Evolutionary conservation across 2,113 vertebrate genomes (phyloP), one percentile per base, ranked within the genome.

Genomic region (Leptodactylus fuscus): DNA sequence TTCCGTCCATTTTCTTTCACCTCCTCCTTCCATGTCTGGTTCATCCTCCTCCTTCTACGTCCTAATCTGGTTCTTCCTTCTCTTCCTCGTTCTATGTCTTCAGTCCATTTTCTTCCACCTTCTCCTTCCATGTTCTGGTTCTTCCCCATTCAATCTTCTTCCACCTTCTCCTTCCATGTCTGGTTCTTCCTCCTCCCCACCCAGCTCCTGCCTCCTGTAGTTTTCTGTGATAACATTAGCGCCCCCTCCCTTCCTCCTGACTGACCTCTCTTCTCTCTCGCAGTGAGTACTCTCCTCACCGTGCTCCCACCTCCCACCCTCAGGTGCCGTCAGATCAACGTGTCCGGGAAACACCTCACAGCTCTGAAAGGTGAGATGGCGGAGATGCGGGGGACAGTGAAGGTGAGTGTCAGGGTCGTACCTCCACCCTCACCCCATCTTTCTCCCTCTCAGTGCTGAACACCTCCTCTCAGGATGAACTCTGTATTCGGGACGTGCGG

Each of bases 241-340:
- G 5, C 44, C 73, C 46, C 29, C 73, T 48, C 16, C 1, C 71
- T 22, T 55, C 24, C 24, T 18, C 34, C 58, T 87, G 20, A 79
- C 75, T 80, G 62, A 60, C 24, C 46, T 22, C 81, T 83, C 32
- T 83, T 78, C 24, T 58, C 3, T 55, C 75, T 81, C 44, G 0
- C 92, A 97, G 96, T 97, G 91, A 96, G 95, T 89, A 94, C 96
- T 81, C 88, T 95, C 29, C 91, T 97, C 84, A 95, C 94, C 0
- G 94, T 97, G 75, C 93, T 97, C 80, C 96, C 96, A 0, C 96
- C 96, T 6, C 96, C 96, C 0, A 92, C 93, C 51, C 91, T 97
- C 60, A 94, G 92, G 87, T 97, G 95, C 90, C 95, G 95, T 22
- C 96, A 96, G 91, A 94, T 97, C 89, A 95, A 91, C 5, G 93